These are phyloP conservation scores for Halcyon senegalensis DNA, from an alignment of 2,113 vertebrate species.

Conservation along the genomic window DNA sequence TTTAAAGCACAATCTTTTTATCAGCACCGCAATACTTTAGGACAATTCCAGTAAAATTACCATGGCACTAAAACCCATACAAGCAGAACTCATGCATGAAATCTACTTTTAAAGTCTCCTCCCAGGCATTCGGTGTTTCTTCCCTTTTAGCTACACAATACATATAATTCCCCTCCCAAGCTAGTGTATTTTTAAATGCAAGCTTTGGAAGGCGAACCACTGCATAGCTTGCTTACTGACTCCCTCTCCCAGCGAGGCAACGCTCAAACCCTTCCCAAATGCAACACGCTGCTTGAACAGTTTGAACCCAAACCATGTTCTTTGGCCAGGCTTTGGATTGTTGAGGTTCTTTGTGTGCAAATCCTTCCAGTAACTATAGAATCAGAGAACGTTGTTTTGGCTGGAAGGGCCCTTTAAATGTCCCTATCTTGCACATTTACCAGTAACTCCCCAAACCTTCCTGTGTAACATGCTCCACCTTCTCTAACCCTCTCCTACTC, in stretches of 20 bases:
- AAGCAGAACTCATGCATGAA: not conserved
- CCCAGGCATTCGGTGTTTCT: not conserved
- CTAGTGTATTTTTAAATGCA: not conserved
- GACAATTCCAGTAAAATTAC: not conserved
- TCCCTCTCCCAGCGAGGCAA: not conserved
- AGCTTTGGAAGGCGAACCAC: not conserved
- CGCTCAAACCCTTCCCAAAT: not conserved
- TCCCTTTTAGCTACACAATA: not conserved
- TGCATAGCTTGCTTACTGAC: rapidly evolving
- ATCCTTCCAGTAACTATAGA: not conserved
- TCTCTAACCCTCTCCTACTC: not conserved
- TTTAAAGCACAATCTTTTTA: not conserved
- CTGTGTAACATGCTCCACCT: not conserved
- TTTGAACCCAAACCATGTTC: not conserved
- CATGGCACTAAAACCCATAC: not conserved
- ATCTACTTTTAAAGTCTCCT: not conserved
- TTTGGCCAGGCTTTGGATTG: not conserved
- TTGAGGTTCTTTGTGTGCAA: not conserved
- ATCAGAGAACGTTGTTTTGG: not conserved
- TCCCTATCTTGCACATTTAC: not conserved
- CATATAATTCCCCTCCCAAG: not conserved
- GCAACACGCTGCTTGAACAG: not conserved
- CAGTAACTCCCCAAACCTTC: not conserved
- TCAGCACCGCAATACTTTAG: not conserved
- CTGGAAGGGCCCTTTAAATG: not conserved